Conservation (phyloP, 2,888 invertebrate species). For the Azorinus chamasolen region DNA sequence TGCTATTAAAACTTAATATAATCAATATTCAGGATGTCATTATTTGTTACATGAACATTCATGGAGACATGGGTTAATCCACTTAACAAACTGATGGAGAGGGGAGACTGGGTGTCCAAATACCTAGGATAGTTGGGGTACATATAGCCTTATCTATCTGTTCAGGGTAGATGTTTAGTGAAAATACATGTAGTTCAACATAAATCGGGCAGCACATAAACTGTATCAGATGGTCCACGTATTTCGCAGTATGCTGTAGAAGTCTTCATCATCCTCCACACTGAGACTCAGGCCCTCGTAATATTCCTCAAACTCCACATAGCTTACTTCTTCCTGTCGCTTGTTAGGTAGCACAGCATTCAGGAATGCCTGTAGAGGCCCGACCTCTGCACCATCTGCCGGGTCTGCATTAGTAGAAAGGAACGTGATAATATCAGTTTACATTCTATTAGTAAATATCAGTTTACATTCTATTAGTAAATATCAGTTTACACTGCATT, state of each 20-base stretch:
- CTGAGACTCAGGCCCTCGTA: conserved; percentile 85
- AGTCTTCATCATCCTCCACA: conserved; percentile 82
- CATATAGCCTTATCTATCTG: too few species aligned
- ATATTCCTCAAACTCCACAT: conserved; percentile 84
- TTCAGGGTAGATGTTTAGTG: too few species aligned
- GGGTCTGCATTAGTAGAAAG: conserved; percentile 19
- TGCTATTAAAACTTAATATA: too few species aligned
- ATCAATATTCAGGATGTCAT: too few species aligned
- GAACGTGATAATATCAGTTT: background rate
- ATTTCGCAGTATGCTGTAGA: conserved; percentile 81
- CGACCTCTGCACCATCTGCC: conserved; percentile 34
- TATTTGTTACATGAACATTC: too few species aligned
- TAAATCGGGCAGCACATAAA: too few species aligned
- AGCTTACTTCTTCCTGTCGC: conserved; percentile 78
- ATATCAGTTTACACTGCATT: background rate
- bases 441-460: background rate
- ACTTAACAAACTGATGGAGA: too few species aligned
- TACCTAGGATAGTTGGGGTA: too few species aligned
- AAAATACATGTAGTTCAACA: too few species aligned
- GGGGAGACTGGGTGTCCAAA: too few species aligned
- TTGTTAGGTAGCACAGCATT: conserved; percentile 74
- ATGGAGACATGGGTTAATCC: too few species aligned
- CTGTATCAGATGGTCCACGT: conserved; percentile 81
- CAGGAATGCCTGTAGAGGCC: conserved; percentile 79
- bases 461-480: background rate